phyloP scores from a whole-genome alignment of 2,113 vertebrate genomes.

The Corythornis vintsioides region DNA sequence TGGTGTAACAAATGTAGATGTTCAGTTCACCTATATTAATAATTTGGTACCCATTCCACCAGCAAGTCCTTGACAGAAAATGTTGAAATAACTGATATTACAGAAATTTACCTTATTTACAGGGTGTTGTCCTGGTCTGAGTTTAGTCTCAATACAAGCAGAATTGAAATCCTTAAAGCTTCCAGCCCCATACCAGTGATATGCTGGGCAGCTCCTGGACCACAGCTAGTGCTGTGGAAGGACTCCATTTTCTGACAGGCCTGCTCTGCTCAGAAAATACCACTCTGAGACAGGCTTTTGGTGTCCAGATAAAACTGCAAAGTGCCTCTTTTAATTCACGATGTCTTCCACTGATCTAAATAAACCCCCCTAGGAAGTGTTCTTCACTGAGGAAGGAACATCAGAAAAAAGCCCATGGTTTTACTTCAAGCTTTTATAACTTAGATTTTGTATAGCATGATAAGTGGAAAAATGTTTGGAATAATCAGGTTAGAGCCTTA shows the following conservation, averaged over 20 bases:
- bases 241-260: neutral
- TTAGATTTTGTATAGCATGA: neutral
- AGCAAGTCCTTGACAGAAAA: neutral
- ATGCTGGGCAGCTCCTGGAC: neutral
- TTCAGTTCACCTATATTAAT: neutral
- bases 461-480: neutral
- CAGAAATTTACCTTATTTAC: neutral
- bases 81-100: neutral
- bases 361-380: neutral
- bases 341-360: neutral
- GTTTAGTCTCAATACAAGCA: accelerated
- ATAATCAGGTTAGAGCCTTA: neutral
- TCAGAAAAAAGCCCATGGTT: neutral
- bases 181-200: neutral
- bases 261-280: neutral
- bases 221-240: neutral
- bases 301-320: neutral
- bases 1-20: neutral
- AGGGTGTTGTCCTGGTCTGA: neutral
- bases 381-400: neutral
- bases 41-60: neutral
- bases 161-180: neutral
- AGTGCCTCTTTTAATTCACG: neutral
- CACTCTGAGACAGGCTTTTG: neutral
- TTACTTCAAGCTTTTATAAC: neutral